These are phyloP conservation scores for Phymastichus coffea DNA, from an alignment of 1,140 invertebrate species.

Conservation along the genomic window DNA sequence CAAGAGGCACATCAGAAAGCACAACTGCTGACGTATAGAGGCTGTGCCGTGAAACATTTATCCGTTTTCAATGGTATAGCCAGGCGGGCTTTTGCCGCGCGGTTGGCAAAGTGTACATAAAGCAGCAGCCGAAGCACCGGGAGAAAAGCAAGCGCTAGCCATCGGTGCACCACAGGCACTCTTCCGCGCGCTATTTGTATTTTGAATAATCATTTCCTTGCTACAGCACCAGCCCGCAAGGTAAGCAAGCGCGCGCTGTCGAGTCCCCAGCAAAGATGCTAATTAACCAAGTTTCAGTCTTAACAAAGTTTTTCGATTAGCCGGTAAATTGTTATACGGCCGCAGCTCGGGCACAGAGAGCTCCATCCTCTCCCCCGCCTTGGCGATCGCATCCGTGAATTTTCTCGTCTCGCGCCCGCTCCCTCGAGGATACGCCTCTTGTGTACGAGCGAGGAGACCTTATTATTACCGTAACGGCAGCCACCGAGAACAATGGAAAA, in stretches of 20 bases:
- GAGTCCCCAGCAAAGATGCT: constrained; percentile 42
- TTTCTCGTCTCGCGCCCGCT: background rate
- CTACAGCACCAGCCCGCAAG: background rate
- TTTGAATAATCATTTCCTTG: constrained; percentile 27
- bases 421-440: background rate
- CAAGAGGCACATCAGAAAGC: constrained; percentile 5
- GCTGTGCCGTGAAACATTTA: constrained; percentile 11
- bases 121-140: background rate
- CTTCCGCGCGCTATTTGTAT: constrained; percentile 21
- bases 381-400: background rate
- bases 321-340: constrained; percentile 46
- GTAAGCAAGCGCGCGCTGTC: constrained; percentile 1
- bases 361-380: background rate
- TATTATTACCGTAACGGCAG: constrained; percentile 40
- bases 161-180: background rate
- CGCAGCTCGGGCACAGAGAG: background rate
- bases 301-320: constrained; percentile 53
- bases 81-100: background rate
- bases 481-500: constrained; percentile 31
- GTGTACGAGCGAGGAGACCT: constrained; percentile 17
- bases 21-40: background rate
- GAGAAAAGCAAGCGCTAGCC: background rate
- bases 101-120: background rate
- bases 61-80: constrained; percentile 2
- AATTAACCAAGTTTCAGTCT: constrained; percentile 51